Evolutionary conservation across 2,888 invertebrate species (phyloP).

Genomic region (Thyatira batis): DNA sequence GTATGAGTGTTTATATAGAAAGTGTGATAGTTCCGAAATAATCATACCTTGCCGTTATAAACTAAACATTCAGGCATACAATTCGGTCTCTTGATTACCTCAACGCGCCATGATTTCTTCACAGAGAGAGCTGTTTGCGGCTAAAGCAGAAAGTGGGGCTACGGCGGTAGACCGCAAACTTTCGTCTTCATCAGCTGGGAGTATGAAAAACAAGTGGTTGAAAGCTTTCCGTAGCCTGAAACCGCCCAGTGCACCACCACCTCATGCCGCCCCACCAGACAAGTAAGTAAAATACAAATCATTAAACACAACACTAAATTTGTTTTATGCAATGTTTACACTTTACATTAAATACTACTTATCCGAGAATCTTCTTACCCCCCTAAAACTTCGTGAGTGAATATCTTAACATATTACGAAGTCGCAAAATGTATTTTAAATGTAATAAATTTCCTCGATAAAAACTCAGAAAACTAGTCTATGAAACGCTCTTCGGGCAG

Average conservation of each 20-base stretch:
- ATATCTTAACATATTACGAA: too few relatives aligned
- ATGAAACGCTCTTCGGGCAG: not conserved
- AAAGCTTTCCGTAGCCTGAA: slow-evolving; percentile 98
- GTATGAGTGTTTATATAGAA: too few relatives aligned
- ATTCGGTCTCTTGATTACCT: not conserved
- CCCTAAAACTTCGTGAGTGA: too few relatives aligned
- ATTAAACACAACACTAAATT: not conserved
- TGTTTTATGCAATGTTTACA: too few relatives aligned
- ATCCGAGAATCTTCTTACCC: too few relatives aligned
- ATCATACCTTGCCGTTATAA: too few relatives aligned
- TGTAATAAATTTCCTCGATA: too few relatives aligned
- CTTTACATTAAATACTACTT: too few relatives aligned
- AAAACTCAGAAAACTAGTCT: not conserved
- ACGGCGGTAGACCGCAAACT: slow-evolving; percentile 90
- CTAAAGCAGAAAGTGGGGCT: slow-evolving; percentile 88
- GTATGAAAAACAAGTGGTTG: slow-evolving; percentile 98
- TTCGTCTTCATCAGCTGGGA: slow-evolving; percentile 91
- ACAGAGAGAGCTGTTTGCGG: slow-evolving; percentile 93
- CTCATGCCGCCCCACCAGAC: slow-evolving; percentile 72
- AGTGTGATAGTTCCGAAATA: too few relatives aligned
- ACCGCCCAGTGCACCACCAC: slow-evolving; percentile 85
- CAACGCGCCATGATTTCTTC: slow-evolving; percentile 45
- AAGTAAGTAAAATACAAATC: slow-evolving; percentile 61
- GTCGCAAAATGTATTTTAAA: too few relatives aligned
- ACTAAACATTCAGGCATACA: too few relatives aligned